These are phyloP conservation scores for Caenorhabditis briggsae DNA, from an alignment of 1,140 invertebrate genomes.

Conservation along the genomic window DNA sequence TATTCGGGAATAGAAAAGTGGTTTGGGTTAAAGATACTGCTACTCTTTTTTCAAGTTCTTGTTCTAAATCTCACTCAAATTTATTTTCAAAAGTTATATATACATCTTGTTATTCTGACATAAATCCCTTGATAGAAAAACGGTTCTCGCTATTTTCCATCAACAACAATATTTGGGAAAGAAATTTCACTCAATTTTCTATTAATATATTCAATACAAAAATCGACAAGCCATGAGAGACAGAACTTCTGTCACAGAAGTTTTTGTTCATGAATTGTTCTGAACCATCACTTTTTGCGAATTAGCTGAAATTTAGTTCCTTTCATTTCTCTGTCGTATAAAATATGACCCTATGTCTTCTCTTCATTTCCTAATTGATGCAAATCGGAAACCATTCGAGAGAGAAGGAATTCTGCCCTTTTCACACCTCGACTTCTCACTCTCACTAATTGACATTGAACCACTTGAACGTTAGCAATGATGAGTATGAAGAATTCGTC, in stretches of 20 bases:
- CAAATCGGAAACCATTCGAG: conserved; percentile 45
- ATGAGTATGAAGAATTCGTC: background rate
- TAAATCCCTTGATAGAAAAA: background rate
- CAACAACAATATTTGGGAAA: too few relatives aligned
- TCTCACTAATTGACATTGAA: too few relatives aligned
- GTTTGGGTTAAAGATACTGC: background rate
- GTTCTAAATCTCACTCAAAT: background rate
- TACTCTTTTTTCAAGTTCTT: background rate
- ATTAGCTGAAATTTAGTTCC: conserved; percentile 36
- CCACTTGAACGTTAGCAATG: too few relatives aligned
- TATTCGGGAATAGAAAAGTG: conserved; percentile 49
- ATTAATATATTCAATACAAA: too few relatives aligned
- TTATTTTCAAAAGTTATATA: too few relatives aligned
- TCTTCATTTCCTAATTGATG: conserved; percentile 18
- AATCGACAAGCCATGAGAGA: too few relatives aligned
- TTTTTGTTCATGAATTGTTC: background rate
- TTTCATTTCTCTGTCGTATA: background rate
- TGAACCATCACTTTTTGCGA: background rate
- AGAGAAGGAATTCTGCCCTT: background rate
- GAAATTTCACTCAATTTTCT: too few relatives aligned
- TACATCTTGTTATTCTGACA: too few relatives aligned
- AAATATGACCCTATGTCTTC: conserved; percentile 3
- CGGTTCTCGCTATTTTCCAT: too few relatives aligned
- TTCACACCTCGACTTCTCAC: conserved; percentile 7
- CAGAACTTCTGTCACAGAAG: too few relatives aligned